These are phyloP conservation scores for Heliocidaris tuberculata DNA, from an alignment of 35 echinoderm and acorn worm genomes.

Conservation along the genomic window DNA sequence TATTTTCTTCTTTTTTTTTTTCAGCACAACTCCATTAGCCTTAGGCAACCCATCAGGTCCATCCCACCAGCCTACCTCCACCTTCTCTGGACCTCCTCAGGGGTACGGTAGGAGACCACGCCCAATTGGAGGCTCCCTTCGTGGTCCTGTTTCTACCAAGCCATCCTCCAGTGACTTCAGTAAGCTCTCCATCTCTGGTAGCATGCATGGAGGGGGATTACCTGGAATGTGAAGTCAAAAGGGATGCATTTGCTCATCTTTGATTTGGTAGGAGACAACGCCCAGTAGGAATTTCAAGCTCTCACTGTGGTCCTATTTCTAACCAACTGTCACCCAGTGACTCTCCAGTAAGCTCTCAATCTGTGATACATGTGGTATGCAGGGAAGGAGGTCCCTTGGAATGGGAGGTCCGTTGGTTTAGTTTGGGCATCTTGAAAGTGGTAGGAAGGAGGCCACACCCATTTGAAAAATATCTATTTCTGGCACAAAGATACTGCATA, in stretches of 20 bases:
- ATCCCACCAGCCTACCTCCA: background rate
- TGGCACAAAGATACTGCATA: too few relatives aligned
- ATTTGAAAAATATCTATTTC: background rate
- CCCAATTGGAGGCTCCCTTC: background rate
- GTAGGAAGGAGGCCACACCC: background rate
- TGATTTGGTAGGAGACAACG: background rate
- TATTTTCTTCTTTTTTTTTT: background rate
- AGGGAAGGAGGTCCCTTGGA: background rate
- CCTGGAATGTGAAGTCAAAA: background rate
- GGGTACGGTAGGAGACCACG: conserved; percentile 8
- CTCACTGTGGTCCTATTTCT: background rate
- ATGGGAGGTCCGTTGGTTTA: background rate
- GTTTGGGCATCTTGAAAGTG: too few relatives aligned
- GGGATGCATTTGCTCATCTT: too few relatives aligned
- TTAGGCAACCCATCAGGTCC: background rate
- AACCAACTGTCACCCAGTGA: background rate
- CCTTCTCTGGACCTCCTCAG: background rate
- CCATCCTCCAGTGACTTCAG: conserved; percentile 23
- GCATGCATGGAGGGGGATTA: conserved; percentile 4
- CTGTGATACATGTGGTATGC: background rate
- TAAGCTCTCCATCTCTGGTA: conserved; percentile 27
- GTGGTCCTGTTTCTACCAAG: background rate
- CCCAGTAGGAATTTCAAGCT: background rate
- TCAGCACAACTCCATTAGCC: conserved; percentile 23
- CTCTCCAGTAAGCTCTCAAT: background rate